Evolutionary conservation across 1,140 invertebrate genomes (phyloP).

Genomic region (Archegozetes longisetosus): DNA sequence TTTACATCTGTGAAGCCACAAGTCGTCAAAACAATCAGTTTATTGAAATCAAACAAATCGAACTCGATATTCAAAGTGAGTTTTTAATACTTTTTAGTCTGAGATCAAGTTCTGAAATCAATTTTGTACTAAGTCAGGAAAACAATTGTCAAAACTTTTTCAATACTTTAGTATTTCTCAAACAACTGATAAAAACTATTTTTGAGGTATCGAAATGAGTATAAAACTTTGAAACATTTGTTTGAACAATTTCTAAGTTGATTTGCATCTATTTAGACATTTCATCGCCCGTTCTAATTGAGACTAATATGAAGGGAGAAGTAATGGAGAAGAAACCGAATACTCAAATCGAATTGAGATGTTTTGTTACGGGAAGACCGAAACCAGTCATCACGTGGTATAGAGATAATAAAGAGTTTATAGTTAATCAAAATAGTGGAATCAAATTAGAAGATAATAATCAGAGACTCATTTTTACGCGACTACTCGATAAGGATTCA

Average conservation of each 20-base stretch:
- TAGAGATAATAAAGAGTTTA: slow-evolving; percentile 16
- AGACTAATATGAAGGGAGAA: slow-evolving; percentile 20
- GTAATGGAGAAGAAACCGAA: slow-evolving; percentile 12
- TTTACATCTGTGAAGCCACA: slow-evolving; percentile 12
- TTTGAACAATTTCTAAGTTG: not conserved
- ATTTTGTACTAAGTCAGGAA: too few relatives aligned
- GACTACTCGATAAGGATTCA: slow-evolving; percentile 15
- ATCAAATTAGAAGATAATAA: slow-evolving; percentile 12
- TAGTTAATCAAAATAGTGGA: slow-evolving; percentile 11
- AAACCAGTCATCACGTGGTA: slow-evolving; percentile 19
- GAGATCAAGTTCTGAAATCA: too few relatives aligned
- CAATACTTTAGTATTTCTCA: too few relatives aligned
- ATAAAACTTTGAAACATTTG: not conserved
- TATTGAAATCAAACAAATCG: not conserved
- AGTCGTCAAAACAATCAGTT: not conserved
- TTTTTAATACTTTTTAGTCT: too few relatives aligned
- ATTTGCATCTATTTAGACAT: slow-evolving; percentile 6
- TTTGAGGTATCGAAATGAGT: not conserved
- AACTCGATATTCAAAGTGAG: slow-evolving; percentile 10
- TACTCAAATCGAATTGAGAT: slow-evolving; percentile 18
- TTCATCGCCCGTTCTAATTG: slow-evolving; percentile 6
- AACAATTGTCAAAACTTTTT: too few relatives aligned
- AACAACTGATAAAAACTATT: too few relatives aligned
- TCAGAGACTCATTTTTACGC: slow-evolving; percentile 14
- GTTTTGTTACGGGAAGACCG: slow-evolving; percentile 19